Evolutionary conservation across 2,797 vertebrate genomes (phyloP).

Genomic region (Lutjanus campechanus): DNA sequence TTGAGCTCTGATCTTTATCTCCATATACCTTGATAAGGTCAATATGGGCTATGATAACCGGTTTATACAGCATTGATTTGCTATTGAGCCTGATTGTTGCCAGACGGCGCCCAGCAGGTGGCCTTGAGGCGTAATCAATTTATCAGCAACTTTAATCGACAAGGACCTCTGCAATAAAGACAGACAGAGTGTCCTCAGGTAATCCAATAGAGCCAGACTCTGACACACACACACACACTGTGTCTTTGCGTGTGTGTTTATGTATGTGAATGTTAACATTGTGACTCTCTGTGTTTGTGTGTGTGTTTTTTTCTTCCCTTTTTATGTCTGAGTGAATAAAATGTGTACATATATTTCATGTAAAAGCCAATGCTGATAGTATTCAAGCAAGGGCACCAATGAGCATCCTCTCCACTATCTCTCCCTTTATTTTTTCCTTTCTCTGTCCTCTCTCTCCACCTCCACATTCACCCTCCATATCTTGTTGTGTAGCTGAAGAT

Average conservation of each 20-base stretch:
- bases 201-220: constrained; percentile 77
- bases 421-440: constrained; percentile 38
- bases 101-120: constrained; percentile 82
- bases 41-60: constrained; percentile 74
- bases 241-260: constrained; percentile 22
- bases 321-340: constrained; percentile 12
- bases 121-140: constrained; percentile 82
- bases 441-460: constrained; percentile 42
- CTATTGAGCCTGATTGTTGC: constrained; percentile 77
- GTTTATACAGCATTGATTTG: constrained; percentile 80
- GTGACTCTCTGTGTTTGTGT: neutral
- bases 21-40: constrained; percentile 70
- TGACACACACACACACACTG: constrained; percentile 45
- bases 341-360: constrained; percentile 1
- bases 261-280: neutral
- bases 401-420: constrained; percentile 13
- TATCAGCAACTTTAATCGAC: constrained; percentile 83
- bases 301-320: constrained; percentile 1
- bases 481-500: constrained; percentile 78
- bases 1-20: constrained; percentile 54
- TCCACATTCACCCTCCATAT: constrained; percentile 65
- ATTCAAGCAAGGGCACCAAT: constrained; percentile 7
- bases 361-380: constrained; percentile 1
- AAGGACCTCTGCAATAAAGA: constrained; percentile 81
- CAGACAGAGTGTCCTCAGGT: constrained; percentile 78